Conservation (phyloP, 2,797 vertebrate species). For the Leucoraja ocellata region DNA sequence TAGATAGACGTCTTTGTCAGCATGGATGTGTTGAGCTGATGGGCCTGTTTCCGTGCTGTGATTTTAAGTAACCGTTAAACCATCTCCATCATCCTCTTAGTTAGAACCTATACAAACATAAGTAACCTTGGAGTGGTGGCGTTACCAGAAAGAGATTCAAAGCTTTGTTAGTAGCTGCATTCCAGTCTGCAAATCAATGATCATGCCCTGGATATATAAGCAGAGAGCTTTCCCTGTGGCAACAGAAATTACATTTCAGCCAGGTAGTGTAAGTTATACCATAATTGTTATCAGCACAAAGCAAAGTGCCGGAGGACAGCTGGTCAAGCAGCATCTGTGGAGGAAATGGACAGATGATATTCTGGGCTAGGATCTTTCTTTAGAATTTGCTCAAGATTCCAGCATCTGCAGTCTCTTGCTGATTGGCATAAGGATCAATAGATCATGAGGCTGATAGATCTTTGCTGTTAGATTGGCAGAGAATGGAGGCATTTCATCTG, state of each 20-base stretch:
- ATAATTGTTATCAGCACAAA: not conserved
- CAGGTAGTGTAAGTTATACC: not conserved
- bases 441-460: not conserved
- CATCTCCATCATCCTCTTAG: not conserved
- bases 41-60: no score
- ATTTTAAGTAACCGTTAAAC: not conserved
- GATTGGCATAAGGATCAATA: not conserved
- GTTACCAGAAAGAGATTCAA: not conserved
- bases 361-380: no score
- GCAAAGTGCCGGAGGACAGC: no score
- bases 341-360: no score
- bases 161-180: not conserved
- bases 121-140: not conserved
- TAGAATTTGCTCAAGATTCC: no score
- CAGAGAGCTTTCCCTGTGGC: not conserved
- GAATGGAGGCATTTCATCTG: no score
- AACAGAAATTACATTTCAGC: not conserved
- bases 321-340: no score
- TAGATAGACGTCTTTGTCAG: no score
- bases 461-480: no score
- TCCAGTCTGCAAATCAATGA: not conserved
- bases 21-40: no score
- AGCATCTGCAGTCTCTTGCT: not conserved
- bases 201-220: not conserved
- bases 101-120: not conserved